Percentiles rank a stretch among this genome's conserved stretches.
Conservation (phyloP, 2,888 invertebrate species). For the Drosophila mimica region DNA sequence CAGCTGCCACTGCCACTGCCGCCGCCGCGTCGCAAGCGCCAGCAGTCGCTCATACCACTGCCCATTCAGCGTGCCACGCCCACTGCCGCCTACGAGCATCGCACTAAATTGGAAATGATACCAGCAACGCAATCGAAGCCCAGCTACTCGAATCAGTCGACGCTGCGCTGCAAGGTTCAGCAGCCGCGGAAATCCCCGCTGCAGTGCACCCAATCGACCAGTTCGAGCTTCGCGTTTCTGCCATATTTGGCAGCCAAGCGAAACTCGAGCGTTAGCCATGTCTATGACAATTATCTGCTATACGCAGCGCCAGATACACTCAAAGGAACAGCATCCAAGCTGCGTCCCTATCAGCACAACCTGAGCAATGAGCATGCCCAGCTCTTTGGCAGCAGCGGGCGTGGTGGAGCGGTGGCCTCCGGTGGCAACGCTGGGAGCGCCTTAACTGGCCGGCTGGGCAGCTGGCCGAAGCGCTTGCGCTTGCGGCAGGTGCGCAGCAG, state of each 20-base stretch:
- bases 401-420: conserved; percentile 13
- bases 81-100: conserved; percentile 75
- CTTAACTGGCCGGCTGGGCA: conserved; percentile 47
- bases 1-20: conserved; percentile 58
- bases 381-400: conserved; percentile 65
- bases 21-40: conserved; percentile 83
- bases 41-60: conserved; percentile 80
- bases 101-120: conserved; percentile 74
- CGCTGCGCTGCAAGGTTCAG: conserved; percentile 68
- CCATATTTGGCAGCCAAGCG: conserved; percentile 82
- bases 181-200: conserved; percentile 69
- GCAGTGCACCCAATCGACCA: conserved; percentile 81
- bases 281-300: conserved; percentile 83
- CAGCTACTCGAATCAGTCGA: conserved; percentile 82
- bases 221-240: conserved; percentile 83
- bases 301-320: conserved; percentile 75
- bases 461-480: conserved; percentile 66
- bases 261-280: conserved; percentile 83
- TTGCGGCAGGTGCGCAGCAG: conserved; percentile 79
- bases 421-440: conserved; percentile 18
- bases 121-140: conserved; percentile 46
- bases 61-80: conserved; percentile 61
- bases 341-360: conserved; percentile 79
- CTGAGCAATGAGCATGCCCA: conserved; percentile 78
- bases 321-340: conserved; percentile 30